Conservation (phyloP, 2,113 vertebrate species). For the Sorex araneus region DNA sequence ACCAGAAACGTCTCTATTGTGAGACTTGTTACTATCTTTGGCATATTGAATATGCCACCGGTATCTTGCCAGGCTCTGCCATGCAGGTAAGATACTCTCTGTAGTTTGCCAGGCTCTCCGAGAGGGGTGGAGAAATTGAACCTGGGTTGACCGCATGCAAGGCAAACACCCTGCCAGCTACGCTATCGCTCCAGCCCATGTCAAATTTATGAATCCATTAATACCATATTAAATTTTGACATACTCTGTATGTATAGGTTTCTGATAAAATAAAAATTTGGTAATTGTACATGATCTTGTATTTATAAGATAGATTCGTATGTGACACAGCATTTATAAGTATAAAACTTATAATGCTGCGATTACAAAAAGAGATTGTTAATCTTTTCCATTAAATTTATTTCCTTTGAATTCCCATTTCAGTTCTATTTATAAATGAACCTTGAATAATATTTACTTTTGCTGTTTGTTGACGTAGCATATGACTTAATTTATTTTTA, state of each 20-base stretch:
- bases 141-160: too few relatives aligned
- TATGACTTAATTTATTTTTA: conserved; percentile 16
- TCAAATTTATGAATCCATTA: too few relatives aligned
- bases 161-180: too few relatives aligned
- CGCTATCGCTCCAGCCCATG: too few relatives aligned
- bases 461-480: background rate
- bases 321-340: background rate
- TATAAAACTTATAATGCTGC: background rate
- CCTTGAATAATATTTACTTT: conserved; percentile 55
- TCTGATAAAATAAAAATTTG: background rate
- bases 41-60: too few relatives aligned
- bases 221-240: background rate
- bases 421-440: background rate
- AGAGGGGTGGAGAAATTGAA: too few relatives aligned
- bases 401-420: background rate
- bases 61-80: too few relatives aligned
- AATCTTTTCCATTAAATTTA: background rate
- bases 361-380: background rate
- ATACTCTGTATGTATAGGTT: background rate
- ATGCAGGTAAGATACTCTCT: too few relatives aligned
- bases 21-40: too few relatives aligned
- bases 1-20: too few relatives aligned
- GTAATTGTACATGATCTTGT: background rate
- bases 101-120: too few relatives aligned
- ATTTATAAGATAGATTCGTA: background rate